A percentile compares a stretch with the other conserved stretches of the same genome.
phyloP scores from a whole-genome alignment of 2,888 invertebrate genomes.

The Rhorus exstirpatorius region DNA sequence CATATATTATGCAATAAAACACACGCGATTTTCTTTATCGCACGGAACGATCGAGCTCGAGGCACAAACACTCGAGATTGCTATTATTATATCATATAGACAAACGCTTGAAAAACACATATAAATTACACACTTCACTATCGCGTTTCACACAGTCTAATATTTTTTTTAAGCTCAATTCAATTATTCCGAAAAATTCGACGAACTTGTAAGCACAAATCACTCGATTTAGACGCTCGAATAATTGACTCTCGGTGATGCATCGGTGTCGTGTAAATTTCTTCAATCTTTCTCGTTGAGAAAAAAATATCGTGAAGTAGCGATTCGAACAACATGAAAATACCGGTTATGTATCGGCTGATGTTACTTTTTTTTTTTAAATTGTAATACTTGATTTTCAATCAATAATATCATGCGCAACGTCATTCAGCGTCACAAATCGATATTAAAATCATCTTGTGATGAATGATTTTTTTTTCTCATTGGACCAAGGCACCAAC shows the following conservation, averaged over 20 bases:
- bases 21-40: slow-evolving; percentile 38
- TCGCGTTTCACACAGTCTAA: neutral
- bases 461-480: neutral
- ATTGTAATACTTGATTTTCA: too few relatives aligned
- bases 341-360: too few relatives aligned
- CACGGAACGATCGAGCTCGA: slow-evolving; percentile 32
- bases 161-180: neutral
- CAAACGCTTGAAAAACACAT: slow-evolving; percentile 9
- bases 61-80: slow-evolving; percentile 23
- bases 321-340: too few relatives aligned
- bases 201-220: neutral
- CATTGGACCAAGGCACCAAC: too few relatives aligned
- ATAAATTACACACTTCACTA: neutral
- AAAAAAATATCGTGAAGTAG: neutral
- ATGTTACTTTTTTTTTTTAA: too few relatives aligned
- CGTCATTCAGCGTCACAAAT: neutral
- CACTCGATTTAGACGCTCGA: neutral
- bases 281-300: neutral
- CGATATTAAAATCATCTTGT: neutral
- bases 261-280: neutral
- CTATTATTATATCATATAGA: slow-evolving; percentile 31
- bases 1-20: slow-evolving; percentile 49
- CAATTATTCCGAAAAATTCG: neutral
- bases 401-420: neutral
- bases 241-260: neutral